A percentile compares a stretch with the other conserved stretches of the same genome.
Evolutionary conservation across 2,113 vertebrate genomes (phyloP).

Genomic region (Pteropus alecto): DNA sequence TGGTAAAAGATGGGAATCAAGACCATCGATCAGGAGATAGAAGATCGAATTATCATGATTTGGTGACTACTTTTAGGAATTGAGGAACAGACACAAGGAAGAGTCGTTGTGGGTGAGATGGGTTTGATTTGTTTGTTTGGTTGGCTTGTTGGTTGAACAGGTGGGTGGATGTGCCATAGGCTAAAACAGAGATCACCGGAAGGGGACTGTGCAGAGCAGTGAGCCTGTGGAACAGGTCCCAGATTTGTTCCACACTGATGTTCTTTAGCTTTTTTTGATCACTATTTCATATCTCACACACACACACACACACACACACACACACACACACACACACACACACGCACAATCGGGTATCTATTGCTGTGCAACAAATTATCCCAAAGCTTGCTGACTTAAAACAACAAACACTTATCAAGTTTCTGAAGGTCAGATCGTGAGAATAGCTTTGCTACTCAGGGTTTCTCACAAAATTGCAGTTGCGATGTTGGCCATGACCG

Average conservation of each 20-base stretch:
- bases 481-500: too few species aligned
- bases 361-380: not conserved
- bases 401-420: not conserved
- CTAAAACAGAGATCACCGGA: not conserved
- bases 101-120: not conserved
- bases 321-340: not conserved
- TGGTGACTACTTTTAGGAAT: not conserved
- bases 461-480: not conserved
- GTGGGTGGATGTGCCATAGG: not conserved
- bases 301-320: too few species aligned
- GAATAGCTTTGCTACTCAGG: not conserved
- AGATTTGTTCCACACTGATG: not conserved
- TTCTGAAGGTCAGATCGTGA: not conserved
- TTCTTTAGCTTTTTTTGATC: not conserved
- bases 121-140: not conserved
- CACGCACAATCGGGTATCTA: not conserved
- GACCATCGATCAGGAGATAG: not conserved
- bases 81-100: not conserved
- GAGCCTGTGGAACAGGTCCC: not conserved
- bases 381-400: not conserved
- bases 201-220: not conserved
- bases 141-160: not conserved
- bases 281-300: not conserved
- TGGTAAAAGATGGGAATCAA: not conserved
- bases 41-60: not conserved